Percentiles rank a stretch among this genome's conserved stretches.
phyloP scores from a whole-genome alignment of 2,113 vertebrate species.

The Brachirus orientalis region DNA sequence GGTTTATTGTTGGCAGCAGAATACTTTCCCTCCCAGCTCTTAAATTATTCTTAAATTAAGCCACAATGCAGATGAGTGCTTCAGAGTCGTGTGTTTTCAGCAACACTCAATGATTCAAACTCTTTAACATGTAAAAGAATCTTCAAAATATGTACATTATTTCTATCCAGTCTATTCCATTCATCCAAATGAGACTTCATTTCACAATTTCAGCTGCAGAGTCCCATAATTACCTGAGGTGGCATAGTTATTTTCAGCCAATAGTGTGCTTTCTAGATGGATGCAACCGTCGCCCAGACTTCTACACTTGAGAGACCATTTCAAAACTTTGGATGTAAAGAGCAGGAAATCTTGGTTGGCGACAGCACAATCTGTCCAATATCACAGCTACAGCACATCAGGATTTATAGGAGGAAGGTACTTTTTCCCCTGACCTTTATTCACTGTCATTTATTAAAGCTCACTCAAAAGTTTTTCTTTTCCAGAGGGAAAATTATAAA shows the following conservation, averaged over 20 bases:
- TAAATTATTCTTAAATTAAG: slow-evolving; percentile 48
- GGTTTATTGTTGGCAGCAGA: slow-evolving; percentile 6
- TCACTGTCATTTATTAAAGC: not conserved
- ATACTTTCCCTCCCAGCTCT: not conserved
- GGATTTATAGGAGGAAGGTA: not conserved
- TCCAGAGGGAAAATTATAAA: slow-evolving; percentile 8
- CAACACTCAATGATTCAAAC: slow-evolving; percentile 32
- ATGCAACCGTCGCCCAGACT: not conserved
- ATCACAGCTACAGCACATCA: not conserved
- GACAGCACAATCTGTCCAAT: not conserved
- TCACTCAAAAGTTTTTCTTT: not conserved
- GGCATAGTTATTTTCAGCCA: slow-evolving; percentile 21
- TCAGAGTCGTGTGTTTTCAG: slow-evolving; percentile 15
- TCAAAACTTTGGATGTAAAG: slow-evolving; percentile 4
- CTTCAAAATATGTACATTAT: slow-evolving; percentile 18
- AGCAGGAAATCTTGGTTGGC: not conserved
- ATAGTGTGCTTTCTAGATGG: not conserved
- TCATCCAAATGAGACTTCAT: slow-evolving; percentile 36
- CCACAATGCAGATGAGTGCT: slow-evolving; percentile 29
- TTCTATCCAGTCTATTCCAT: slow-evolving; percentile 34
- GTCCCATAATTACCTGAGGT: slow-evolving; percentile 23
- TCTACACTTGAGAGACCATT: slow-evolving; percentile 5
- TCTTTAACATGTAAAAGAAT: slow-evolving; percentile 62
- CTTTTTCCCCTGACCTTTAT: not conserved
- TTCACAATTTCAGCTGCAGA: not conserved